Evolutionary conservation across 2,113 vertebrate genomes (phyloP).

Genomic region (Aleadryas rufinucha): DNA sequence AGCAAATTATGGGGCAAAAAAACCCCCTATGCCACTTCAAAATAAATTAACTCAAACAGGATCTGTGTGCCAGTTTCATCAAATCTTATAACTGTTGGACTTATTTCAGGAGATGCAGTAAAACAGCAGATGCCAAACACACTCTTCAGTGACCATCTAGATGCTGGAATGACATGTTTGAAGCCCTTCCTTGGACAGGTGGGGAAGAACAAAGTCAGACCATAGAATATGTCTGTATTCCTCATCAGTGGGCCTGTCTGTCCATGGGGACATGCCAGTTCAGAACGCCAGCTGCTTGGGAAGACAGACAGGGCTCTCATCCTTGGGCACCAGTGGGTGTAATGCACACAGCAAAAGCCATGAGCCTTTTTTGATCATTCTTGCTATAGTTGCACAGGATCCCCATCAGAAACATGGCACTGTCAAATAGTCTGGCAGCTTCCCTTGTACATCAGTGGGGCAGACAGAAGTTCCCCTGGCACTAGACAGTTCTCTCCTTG

Average conservation of each 20-base stretch:
- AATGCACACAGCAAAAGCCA: not conserved
- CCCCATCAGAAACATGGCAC: not conserved
- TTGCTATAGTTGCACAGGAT: not conserved
- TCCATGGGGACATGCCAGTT: accelerated
- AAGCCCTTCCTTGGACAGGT: not conserved
- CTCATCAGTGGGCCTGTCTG: not conserved
- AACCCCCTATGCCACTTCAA: not conserved
- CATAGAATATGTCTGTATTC: not conserved
- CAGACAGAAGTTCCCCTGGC: not conserved
- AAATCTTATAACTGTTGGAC: not conserved
- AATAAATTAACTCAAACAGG: not conserved
- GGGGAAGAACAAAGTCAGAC: not conserved
- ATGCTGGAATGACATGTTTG: not conserved
- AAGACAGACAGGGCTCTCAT: not conserved
- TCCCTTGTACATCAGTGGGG: not conserved
- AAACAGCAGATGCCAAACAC: not conserved
- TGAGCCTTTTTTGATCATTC: not conserved
- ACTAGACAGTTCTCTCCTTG: not conserved
- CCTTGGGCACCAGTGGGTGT: accelerated
- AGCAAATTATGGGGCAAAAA: not conserved
- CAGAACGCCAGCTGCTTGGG: not conserved
- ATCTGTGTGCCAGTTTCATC: not conserved
- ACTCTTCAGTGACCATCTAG: not conserved
- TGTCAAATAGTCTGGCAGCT: not conserved
- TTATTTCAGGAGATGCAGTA: not conserved